These are phyloP conservation scores for Aproaerema taeniolella DNA, from an alignment of 2,888 invertebrate species.

Conservation along the genomic window DNA sequence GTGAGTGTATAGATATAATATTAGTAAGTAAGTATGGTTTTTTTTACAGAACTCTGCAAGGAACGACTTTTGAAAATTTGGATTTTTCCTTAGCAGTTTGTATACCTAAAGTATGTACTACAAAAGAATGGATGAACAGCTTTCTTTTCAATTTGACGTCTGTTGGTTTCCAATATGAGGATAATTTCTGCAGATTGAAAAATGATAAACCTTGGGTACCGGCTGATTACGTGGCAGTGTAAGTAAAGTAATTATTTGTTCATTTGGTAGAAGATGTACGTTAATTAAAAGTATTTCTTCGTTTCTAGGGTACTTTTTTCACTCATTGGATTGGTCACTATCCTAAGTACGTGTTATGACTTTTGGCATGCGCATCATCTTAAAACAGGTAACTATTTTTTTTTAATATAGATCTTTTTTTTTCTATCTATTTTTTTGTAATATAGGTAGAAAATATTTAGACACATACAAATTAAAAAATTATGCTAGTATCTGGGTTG, in stretches of 20 bases:
- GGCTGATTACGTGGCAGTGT: constrained; percentile 57
- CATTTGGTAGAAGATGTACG: neutral
- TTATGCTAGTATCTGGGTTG: too few relatives aligned
- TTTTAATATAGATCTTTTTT: constrained; percentile 12
- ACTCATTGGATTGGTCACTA: neutral
- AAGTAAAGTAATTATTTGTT: constrained; percentile 30
- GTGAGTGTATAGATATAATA: too few relatives aligned
- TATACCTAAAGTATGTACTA: constrained; percentile 50
- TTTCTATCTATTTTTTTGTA: neutral
- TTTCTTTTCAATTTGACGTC: constrained; percentile 29
- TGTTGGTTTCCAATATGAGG: constrained; percentile 32
- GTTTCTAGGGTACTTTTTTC: constrained; percentile 29
- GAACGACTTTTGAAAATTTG: neutral
- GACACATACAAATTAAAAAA: too few relatives aligned
- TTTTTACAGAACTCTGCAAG: neutral
- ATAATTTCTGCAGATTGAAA: constrained; percentile 46
- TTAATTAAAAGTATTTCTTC: neutral
- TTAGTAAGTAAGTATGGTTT: too few relatives aligned
- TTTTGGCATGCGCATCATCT: constrained; percentile 28
- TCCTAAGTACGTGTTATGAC: constrained; percentile 28
- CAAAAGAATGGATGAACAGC: constrained; percentile 34
- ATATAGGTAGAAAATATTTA: too few relatives aligned
- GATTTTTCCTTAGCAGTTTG: constrained; percentile 41
- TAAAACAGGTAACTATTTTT: constrained; percentile 30
- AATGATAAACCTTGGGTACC: constrained; percentile 55